Evolutionary conservation across 2,797 vertebrate genomes (phyloP), one percentile per base, ranked within the genome.

Genomic region (Coregonus ussuriensis): DNA sequence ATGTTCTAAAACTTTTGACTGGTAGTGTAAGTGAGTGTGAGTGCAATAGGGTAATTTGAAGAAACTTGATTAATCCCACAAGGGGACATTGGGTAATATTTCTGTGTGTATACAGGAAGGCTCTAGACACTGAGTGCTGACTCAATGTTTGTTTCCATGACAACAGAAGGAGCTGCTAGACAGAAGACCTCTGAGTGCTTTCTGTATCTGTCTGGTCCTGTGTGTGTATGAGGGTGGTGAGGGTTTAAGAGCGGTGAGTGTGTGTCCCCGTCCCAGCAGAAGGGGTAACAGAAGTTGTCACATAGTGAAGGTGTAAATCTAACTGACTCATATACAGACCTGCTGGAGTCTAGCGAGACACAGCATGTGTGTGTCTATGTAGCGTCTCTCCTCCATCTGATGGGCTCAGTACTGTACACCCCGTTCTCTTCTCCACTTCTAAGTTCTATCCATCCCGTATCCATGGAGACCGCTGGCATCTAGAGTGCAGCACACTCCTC

Each of bases 381-480:
- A 16, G 6, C 9, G 14, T 72, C 71, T 54, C 52, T 18, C 52
- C 66, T n/a, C 33, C 37, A 41, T 81, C 76, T 79, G 67, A 4
- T 71, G 84, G 79, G 75, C 67, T 84, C 72, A 81, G 85, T 87
- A 83, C 74, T 81, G 85, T 87, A 89, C 85, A 72, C 87, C 82
- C 85, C 87, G n/a, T 56, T 83, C 85, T 84, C 86, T 82, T 83
- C 41, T 47, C 9, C 41, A 47, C 41, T 47, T 47, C 84, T 75
- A 88, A 79, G 85, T 74, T 84, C 77, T 80, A 88, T 78, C 74
- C 84, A 81, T 85, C 73, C 79, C 52, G 92, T 93, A 91, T 91
- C 92, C 92, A 93, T 92, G 87, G 91, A 89, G 84, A 93, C 92
- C 76, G 82, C 79, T 31, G 69, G 79, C 84, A 84, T 89, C 86